Conservation (phyloP, 2,888 invertebrate species). For the Pherbina coryleti region DNA sequence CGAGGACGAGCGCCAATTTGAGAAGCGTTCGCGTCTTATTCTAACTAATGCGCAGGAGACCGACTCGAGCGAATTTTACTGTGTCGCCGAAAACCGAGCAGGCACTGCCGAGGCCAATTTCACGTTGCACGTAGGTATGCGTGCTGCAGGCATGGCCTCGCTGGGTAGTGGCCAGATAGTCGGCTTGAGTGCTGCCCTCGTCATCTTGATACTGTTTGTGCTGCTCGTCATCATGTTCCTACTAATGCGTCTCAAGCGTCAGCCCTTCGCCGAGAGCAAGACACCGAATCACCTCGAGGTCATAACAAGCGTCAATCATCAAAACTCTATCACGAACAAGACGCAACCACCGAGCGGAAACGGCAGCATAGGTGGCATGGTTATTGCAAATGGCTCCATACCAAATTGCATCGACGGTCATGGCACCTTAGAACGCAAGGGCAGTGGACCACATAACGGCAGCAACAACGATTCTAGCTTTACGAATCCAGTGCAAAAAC, state of each 20-base stretch:
- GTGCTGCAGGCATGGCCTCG: constrained; percentile 84
- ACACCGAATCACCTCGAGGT: constrained; percentile 81
- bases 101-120: constrained; percentile 91
- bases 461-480: constrained; percentile 66
- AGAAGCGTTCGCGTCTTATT: constrained; percentile 82
- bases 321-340: constrained; percentile 71
- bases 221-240: constrained; percentile 80
- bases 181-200: constrained; percentile 85
- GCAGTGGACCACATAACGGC: constrained; percentile 43
- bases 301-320: constrained; percentile 76
- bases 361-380: constrained; percentile 71
- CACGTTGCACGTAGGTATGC: constrained; percentile 84
- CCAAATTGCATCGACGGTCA: constrained; percentile 64
- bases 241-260: constrained; percentile 80
- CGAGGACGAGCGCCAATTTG: constrained; percentile 74
- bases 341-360: constrained; percentile 68
- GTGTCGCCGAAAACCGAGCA: constrained; percentile 90
- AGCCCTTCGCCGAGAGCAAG: constrained; percentile 81
- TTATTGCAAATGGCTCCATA: constrained; percentile 73
- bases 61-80: constrained; percentile 87
- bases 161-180: constrained; percentile 88
- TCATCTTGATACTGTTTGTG: constrained; percentile 82
- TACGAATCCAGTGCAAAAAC: constrained; percentile 79
- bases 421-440: constrained; percentile 55
- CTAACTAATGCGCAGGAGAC: constrained; percentile 86